Conservation (phyloP, 1,140 invertebrate species). For the Drosophila ananassae region DNA sequence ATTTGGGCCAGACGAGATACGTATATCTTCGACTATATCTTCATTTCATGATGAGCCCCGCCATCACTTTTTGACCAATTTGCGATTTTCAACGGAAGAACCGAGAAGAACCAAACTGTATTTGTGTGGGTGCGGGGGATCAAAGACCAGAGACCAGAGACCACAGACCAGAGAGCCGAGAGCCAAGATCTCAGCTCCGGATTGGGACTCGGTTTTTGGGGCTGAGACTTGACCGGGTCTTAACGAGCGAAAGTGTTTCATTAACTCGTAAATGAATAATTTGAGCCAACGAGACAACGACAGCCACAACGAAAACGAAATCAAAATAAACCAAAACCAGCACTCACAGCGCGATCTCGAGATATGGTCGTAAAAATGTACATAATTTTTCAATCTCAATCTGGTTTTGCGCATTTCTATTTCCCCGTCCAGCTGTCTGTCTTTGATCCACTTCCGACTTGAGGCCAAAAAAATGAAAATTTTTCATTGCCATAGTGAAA, state of each 20-base stretch:
- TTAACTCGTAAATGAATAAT: constrained; percentile 63
- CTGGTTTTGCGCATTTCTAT: constrained; percentile 50
- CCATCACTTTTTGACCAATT: constrained; percentile 58
- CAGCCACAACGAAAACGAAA: constrained; percentile 55
- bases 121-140: constrained; percentile 27
- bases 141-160: constrained; percentile 6
- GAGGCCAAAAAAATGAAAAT: constrained; percentile 49
- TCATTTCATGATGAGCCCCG: constrained; percentile 35
- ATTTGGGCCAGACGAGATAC: constrained; percentile 52
- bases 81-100: constrained; percentile 41
- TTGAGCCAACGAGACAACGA: constrained; percentile 32
- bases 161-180: constrained; percentile 10
- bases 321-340: constrained; percentile 46
- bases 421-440: constrained; percentile 37
- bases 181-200: neutral
- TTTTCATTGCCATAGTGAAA: constrained; percentile 60
- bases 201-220: constrained; percentile 1
- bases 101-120: constrained; percentile 19
- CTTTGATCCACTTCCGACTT: constrained; percentile 71
- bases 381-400: constrained; percentile 68
- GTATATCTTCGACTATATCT: constrained; percentile 12
- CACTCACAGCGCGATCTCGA: constrained; percentile 24
- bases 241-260: constrained; percentile 76
- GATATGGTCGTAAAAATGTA: constrained; percentile 59
- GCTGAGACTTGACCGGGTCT: constrained; percentile 32